phyloP scores from a whole-genome alignment of 2,888 invertebrate genomes.

The Coelopa pilipes region DNA sequence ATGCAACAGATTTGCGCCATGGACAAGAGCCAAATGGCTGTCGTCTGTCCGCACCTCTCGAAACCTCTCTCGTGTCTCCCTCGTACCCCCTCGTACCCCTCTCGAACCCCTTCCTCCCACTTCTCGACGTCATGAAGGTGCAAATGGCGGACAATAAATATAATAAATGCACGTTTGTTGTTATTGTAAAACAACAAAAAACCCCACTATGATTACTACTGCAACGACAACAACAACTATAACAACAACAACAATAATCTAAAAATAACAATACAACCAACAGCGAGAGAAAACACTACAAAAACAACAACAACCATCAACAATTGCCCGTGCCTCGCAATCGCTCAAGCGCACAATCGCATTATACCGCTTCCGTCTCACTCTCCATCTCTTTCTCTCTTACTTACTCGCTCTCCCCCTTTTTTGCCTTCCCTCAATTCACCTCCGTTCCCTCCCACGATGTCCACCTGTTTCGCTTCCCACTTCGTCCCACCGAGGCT shows the following conservation, averaged over 20 bases:
- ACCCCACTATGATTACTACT: neutral
- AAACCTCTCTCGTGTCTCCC: too few species aligned
- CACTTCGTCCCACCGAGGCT: conserved; percentile 1
- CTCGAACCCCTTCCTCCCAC: neutral
- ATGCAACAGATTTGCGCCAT: neutral
- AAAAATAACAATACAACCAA: too few species aligned
- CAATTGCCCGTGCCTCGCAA: neutral
- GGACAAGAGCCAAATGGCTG: neutral
- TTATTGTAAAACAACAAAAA: neutral
- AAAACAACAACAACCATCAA: too few species aligned
- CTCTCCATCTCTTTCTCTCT: neutral
- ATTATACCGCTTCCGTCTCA: conserved; percentile 16
- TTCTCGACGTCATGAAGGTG: neutral
- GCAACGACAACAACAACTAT: neutral
- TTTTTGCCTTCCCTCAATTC: neutral
- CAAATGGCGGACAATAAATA: too few species aligned
- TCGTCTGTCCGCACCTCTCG: neutral
- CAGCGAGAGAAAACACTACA: too few species aligned
- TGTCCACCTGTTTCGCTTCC: too few species aligned
- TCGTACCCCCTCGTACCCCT: too few species aligned
- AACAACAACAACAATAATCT: too few species aligned
- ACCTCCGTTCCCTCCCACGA: neutral
- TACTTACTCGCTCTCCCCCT: neutral
- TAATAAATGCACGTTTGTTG: too few species aligned
- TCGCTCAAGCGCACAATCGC: conserved; percentile 30